A percentile compares a stretch with the other conserved stretches of the same genome.
Conservation (phyloP, 2,113 vertebrate species). For the Equus quagga region DNA sequence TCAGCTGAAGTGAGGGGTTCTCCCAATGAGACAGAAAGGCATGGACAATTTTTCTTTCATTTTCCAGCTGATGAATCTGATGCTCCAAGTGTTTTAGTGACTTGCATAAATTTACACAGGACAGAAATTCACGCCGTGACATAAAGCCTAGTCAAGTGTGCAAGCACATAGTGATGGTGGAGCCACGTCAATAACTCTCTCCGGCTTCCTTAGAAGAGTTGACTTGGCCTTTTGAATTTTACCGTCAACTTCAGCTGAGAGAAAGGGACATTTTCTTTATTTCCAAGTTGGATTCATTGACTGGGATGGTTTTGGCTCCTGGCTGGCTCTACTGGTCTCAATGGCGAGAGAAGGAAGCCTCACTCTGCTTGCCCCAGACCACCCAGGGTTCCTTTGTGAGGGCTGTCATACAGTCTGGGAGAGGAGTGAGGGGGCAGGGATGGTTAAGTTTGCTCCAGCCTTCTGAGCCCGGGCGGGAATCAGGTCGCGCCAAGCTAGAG, state of each 20-base stretch:
- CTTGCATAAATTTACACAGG: neutral
- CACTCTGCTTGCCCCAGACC: neutral
- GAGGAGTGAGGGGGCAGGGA: neutral
- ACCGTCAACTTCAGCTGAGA: neutral
- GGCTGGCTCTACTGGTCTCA: neutral
- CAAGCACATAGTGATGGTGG: accelerated
- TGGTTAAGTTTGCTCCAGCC: neutral
- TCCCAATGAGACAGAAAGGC: neutral
- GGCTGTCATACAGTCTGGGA: neutral
- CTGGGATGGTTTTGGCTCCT: neutral
- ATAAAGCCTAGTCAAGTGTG: neutral
- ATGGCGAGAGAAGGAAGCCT: neutral
- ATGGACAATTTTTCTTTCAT: neutral
- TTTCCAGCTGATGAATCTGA: neutral
- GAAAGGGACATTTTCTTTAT: neutral
- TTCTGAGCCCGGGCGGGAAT: neutral
- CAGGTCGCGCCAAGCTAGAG: neutral
- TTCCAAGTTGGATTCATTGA: neutral
- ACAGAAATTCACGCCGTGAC: neutral
- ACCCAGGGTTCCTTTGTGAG: neutral
- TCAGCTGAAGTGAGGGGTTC: neutral
- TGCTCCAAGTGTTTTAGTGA: neutral
- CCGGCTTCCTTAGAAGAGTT: neutral
- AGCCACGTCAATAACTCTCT: neutral
- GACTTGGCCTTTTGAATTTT: neutral